Evolutionary conservation across 30 jellyfish, hydroid and myxozoan genomes (phyloP).

Genomic region (Pelagia noctiluca): DNA sequence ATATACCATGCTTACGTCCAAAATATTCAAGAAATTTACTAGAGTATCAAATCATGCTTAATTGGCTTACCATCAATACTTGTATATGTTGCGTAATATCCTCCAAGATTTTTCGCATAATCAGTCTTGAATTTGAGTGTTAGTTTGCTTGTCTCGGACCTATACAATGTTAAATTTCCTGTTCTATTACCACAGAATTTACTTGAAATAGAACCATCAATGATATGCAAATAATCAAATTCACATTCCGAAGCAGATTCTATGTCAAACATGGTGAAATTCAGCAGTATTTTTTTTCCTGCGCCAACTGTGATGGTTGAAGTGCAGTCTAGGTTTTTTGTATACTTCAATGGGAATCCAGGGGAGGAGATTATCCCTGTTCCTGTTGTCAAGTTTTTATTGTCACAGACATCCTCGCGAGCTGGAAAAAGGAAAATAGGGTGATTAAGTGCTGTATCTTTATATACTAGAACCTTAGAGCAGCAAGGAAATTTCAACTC

Average conservation of each 20-base stretch:
- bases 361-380: slow-evolving; percentile 26
- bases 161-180: background rate
- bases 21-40: too few relatives aligned
- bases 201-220: background rate
- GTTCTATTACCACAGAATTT: background rate
- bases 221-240: background rate
- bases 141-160: background rate
- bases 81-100: background rate
- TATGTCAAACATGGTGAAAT: background rate
- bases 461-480: too few relatives aligned
- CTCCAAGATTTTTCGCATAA: background rate
- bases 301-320: slow-evolving; percentile 7
- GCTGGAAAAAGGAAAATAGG: too few relatives aligned
- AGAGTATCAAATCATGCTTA: too few relatives aligned
- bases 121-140: background rate
- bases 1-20: too few relatives aligned
- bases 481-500: too few relatives aligned
- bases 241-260: background rate
- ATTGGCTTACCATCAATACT: background rate
- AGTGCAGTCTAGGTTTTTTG: background rate
- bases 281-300: background rate
- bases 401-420: too few relatives aligned
- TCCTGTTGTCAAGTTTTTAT: background rate
- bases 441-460: too few relatives aligned
- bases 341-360: slow-evolving; percentile 35